phyloP scores from a whole-genome alignment of 2,797 vertebrate genomes.

The Orestias chungarensis region DNA sequence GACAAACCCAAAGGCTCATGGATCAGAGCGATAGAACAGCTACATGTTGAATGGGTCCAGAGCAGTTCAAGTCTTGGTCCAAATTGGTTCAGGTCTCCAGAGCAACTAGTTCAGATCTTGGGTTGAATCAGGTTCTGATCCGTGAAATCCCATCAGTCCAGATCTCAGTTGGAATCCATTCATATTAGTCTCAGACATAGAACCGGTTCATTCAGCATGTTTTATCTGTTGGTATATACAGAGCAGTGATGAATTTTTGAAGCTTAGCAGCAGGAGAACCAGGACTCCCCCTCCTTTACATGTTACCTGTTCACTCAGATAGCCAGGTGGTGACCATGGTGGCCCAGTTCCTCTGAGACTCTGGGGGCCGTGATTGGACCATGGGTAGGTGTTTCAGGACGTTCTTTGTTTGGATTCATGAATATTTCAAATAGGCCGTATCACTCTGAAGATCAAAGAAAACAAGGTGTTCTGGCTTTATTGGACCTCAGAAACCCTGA shows the following conservation, averaged over 20 bases:
- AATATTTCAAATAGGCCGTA: conserved; percentile 1
- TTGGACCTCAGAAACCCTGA: background rate
- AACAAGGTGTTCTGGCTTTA: too few relatives aligned
- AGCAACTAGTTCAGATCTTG: background rate
- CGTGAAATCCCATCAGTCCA: background rate
- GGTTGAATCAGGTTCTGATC: background rate
- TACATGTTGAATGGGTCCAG: background rate
- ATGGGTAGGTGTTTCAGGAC: too few relatives aligned
- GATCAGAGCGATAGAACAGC: background rate
- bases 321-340: conserved; percentile 29
- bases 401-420: conserved; percentile 4
- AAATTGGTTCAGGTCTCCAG: background rate
- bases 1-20: background rate
- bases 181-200: too few relatives aligned
- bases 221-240: background rate
- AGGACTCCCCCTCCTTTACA: conserved; percentile 15
- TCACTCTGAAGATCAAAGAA: too few relatives aligned
- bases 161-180: background rate
- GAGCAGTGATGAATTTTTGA: background rate
- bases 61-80: background rate
- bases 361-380: conserved; percentile 3
- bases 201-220: background rate
- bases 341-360: conserved; percentile 14
- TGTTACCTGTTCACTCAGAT: conserved; percentile 40
- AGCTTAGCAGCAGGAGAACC: conserved; percentile 28